Evolutionary conservation across 1,140 invertebrate genomes (phyloP).

Genomic region (Aporrectodea caliginosa): DNA sequence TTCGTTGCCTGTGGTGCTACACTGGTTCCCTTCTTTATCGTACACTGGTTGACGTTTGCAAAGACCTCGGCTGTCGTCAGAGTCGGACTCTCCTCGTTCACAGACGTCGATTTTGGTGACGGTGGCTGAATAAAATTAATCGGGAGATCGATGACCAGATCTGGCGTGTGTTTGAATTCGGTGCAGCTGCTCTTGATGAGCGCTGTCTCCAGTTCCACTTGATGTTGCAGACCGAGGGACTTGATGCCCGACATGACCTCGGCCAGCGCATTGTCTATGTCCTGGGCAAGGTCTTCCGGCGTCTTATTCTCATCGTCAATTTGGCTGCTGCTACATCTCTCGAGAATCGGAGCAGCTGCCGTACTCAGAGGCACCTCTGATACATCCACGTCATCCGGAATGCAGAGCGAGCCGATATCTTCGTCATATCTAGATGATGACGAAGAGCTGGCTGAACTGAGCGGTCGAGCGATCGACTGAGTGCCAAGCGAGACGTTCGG

Average conservation of each 20-base stretch:
- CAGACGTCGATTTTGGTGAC: constrained; percentile 36
- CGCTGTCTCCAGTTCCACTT: constrained; percentile 39
- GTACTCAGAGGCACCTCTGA: background rate
- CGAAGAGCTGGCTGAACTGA: background rate
- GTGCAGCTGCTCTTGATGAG: background rate
- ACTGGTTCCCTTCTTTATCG: constrained; percentile 66
- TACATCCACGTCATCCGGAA: background rate
- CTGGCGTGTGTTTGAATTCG: constrained; percentile 68
- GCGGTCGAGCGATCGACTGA: background rate
- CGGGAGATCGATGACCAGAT: constrained; percentile 83
- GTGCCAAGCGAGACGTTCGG: constrained; percentile 40
- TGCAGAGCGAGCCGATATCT: background rate
- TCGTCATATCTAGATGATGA: background rate
- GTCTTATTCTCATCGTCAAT: constrained; percentile 24
- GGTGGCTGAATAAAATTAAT: constrained; percentile 49
- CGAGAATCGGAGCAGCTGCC: background rate
- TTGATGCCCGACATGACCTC: constrained; percentile 51
- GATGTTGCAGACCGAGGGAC: constrained; percentile 48
- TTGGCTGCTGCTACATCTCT: no score
- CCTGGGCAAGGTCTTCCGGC: constrained; percentile 47
- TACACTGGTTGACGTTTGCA: constrained; percentile 67
- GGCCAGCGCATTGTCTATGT: constrained; percentile 51
- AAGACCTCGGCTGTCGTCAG: constrained; percentile 49
- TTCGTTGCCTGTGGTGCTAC: background rate
- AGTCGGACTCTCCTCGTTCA: constrained; percentile 44